Evolutionary conservation across 2,888 invertebrate genomes (phyloP).

Genomic region (Drosophila mimetica): DNA sequence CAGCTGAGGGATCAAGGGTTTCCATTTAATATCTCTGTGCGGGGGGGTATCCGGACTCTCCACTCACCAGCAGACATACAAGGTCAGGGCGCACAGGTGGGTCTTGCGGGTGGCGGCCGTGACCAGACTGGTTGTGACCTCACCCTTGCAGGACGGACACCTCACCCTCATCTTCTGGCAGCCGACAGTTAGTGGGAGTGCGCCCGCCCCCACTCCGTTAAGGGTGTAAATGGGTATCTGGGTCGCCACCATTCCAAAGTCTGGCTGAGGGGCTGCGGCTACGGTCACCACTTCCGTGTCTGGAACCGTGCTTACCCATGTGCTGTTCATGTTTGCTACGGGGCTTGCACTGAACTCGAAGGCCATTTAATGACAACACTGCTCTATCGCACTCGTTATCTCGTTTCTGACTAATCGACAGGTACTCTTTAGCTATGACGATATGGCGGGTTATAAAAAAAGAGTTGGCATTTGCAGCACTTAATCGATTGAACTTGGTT

Average conservation of each 20-base stretch:
- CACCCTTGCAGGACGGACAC: constrained; percentile 66
- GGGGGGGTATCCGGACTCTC: neutral
- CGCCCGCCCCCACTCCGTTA: constrained; percentile 37
- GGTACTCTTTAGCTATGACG: constrained; percentile 4
- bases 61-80: constrained; percentile 70
- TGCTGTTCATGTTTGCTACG: constrained; percentile 52
- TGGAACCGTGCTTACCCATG: constrained; percentile 20
- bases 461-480: constrained; percentile 13
- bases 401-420: constrained; percentile 36
- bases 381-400: constrained; percentile 29
- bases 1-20: constrained; percentile 46
- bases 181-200: constrained; percentile 43
- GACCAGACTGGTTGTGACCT: constrained; percentile 55
- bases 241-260: constrained; percentile 29
- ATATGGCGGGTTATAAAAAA: neutral
- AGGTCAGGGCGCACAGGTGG: constrained; percentile 58
- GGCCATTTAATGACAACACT: constrained; percentile 19
- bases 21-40: neutral
- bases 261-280: neutral
- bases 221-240: constrained; percentile 22
- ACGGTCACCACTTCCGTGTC: constrained; percentile 4
- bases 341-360: constrained; percentile 35
- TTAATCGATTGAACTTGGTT: constrained; percentile 2
- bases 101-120: constrained; percentile 56
- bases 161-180: constrained; percentile 52